These are phyloP conservation scores for Pseudomyrmex flavicornis DNA, from an alignment of 1,140 invertebrate species.

Conservation along the genomic window DNA sequence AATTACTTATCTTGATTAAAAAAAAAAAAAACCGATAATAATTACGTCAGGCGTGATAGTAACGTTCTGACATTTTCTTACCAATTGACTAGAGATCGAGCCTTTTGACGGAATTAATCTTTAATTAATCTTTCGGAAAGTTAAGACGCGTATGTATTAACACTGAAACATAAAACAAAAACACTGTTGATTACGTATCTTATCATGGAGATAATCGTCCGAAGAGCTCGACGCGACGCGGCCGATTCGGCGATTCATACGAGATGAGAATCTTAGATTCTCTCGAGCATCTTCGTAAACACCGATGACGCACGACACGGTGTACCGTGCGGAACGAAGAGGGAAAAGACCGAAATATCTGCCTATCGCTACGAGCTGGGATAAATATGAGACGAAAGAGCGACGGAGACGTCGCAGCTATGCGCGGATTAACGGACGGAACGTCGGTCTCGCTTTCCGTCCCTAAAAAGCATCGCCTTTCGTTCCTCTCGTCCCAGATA, in stretches of 20 bases:
- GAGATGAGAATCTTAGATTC: conserved; percentile 23
- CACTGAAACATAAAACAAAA: background rate
- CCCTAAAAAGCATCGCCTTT: conserved; percentile 51
- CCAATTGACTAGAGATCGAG: background rate
- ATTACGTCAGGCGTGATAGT: background rate
- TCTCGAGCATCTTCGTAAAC: conserved; percentile 73
- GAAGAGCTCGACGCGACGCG: background rate
- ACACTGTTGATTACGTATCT: background rate
- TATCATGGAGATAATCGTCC: background rate
- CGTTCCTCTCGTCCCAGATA: conserved; percentile 45
- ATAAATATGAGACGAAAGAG: conserved; percentile 66
- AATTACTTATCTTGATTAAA: background rate
- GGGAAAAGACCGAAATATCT: conserved; percentile 76
- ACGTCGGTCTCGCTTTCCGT: conserved; percentile 11
- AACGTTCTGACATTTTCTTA: background rate
- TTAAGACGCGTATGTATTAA: conserved; percentile 13
- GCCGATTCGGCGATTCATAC: conserved; percentile 1
- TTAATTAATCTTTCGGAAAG: background rate
- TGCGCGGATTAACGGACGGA: conserved; percentile 75
- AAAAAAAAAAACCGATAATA: background rate
- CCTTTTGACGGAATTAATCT: background rate
- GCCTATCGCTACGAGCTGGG: conserved; percentile 51
- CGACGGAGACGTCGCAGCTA: conserved; percentile 66
- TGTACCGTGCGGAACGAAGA: conserved; percentile 29
- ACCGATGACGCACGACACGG: conserved; percentile 74